Base-by-base conservation (phyloP, 2,888 invertebrate genomes). In the Oxyscelio sp. region DNA sequence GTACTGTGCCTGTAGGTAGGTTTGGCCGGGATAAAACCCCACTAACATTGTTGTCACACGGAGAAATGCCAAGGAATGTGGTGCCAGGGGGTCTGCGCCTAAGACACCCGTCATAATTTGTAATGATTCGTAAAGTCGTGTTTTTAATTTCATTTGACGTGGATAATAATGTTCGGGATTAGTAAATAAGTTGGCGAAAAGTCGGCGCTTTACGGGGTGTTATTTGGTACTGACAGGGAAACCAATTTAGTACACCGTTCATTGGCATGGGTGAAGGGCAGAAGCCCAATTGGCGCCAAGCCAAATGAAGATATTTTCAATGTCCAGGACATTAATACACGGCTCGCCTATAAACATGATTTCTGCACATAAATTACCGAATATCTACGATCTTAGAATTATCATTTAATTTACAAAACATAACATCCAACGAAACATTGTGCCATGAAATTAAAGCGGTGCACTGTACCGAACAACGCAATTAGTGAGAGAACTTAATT, bases 251-350 rank as follows among this genome's bases (percentile, higher is more conserved):
- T 91, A 90, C 91, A 92, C 87, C 90, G 92, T 91, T 91, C 90
- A 92, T 90, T 92, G 92, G 92, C 92, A 91, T 91, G 90, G 91
- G 90, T 91, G 92, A 94, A 93, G 92, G 93, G 93, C 93, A 92
- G 86, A 85, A 90, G 90, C 92, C 93, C 93, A 93, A 92, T 93
- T 94, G 94, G 93, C 89, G 45, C 52, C 6, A n/a, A 13, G 92
- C 94, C 93, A 93, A 92, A 91, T 90, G 88, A 91, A 90, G 91
- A 91, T 90, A 91, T 91, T 91, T 91, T 91, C 92, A 92, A 93
- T 92, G 92, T 92, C 90, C 91, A 88, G 85, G 87, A 88, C 85
- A 85, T 80, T 80, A 73, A 82, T 56, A 70, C 70, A 31, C 63
- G 48, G 24, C 59, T 45, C 61, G 70, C 61, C 48, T 79, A 38